phyloP scores from a whole-genome alignment of 2,888 invertebrate species.

The Amphimallon solstitiale region DNA sequence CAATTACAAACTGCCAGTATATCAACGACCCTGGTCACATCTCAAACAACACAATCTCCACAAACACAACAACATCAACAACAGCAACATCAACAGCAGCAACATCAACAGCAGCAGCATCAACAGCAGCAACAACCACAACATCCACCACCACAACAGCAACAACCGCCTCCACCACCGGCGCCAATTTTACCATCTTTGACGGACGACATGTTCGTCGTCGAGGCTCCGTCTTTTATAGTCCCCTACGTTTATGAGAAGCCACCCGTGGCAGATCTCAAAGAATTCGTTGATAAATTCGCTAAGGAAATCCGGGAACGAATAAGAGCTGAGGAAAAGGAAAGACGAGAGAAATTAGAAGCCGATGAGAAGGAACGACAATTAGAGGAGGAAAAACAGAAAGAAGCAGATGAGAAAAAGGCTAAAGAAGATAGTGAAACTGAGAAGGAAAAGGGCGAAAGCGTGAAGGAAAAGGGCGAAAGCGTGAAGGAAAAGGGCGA shows the following conservation, averaged over 20 bases:
- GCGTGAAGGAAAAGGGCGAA: constrained; percentile 27
- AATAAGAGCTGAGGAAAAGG: constrained; percentile 68
- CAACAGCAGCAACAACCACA: constrained; percentile 32
- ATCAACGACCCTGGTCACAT: constrained; percentile 46
- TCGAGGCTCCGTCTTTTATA: constrained; percentile 92
- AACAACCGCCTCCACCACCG: neutral
- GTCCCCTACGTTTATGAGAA: constrained; percentile 94
- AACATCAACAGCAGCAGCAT: constrained; percentile 48
- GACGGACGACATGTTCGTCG: constrained; percentile 92
- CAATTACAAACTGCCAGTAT: constrained; percentile 40
- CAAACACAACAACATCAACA: constrained; percentile 48
- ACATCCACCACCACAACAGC: constrained; percentile 51
- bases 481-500: constrained; percentile 45
- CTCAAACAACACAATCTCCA: constrained; percentile 51
- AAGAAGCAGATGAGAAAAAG: constrained; percentile 35
- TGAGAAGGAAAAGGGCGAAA: constrained; percentile 44
- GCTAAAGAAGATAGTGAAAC: constrained; percentile 27
- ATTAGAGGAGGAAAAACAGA: constrained; percentile 47
- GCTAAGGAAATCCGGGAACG: constrained; percentile 72
- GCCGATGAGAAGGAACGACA: constrained; percentile 54
- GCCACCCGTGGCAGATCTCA: constrained; percentile 81
- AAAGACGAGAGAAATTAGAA: constrained; percentile 54
- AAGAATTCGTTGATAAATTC: constrained; percentile 74
- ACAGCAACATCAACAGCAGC: constrained; percentile 46
- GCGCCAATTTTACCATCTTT: constrained; percentile 78